A percentile compares a stretch with the other conserved stretches of the same genome.
Conservation (phyloP, 2,113 vertebrate genomes). For the Crotalus helleri region DNA sequence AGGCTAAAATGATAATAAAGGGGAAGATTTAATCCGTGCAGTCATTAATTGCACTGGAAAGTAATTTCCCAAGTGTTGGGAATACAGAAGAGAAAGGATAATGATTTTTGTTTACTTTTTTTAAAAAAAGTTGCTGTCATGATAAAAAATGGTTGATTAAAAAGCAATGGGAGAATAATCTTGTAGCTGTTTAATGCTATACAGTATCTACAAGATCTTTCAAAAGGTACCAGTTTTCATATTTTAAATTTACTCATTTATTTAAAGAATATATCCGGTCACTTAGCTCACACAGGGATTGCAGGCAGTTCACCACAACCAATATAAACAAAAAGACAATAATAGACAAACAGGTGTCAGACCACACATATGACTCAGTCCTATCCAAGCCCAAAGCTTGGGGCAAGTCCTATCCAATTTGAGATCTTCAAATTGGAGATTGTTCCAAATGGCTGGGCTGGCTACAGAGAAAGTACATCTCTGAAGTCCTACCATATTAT, state of each 20-base stretch:
- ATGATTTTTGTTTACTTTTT: not conserved
- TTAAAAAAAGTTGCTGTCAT: constrained; percentile 4
- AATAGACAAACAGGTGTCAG: not conserved
- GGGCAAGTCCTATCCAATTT: not conserved
- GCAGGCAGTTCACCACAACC: not conserved
- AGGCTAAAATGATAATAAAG: not conserved
- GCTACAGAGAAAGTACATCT: not conserved
- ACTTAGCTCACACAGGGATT: not conserved
- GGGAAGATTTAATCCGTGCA: constrained; percentile 1
- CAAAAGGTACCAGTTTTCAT: not conserved
- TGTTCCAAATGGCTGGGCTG: not conserved
- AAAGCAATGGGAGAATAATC: constrained; percentile 20
- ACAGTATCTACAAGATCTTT: not conserved
- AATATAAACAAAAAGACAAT: not conserved
- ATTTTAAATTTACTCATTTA: not conserved
- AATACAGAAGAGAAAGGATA: not conserved
- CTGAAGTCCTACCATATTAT: not conserved
- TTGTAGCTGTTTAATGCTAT: rapidly evolving
- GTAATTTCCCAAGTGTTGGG: not conserved
- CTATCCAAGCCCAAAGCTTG: not conserved
- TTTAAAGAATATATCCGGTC: not conserved
- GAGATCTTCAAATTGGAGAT: not conserved
- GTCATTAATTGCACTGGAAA: constrained; percentile 11
- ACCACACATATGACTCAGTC: not conserved
- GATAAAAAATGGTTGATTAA: not conserved